Base-by-base conservation (phyloP, 1,140 invertebrate species). In the Ips typographus region DNA sequence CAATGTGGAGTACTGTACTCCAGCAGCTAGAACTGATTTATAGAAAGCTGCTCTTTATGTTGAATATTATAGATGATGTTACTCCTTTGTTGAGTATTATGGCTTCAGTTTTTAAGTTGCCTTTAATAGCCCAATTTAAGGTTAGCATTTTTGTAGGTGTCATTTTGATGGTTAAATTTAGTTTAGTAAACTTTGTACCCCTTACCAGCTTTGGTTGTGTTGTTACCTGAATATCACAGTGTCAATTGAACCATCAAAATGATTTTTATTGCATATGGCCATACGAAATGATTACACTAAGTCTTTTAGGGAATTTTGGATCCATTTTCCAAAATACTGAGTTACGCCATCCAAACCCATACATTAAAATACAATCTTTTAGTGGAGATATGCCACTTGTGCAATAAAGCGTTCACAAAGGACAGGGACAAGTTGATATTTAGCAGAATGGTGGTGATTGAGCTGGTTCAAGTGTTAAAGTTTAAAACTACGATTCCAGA, bases 401-500 rank as follows among this genome's bases (percentile, higher is more conserved):
- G 95, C 78, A 93, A 94, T 76, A 85, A 94, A 74, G 92, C 90
- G 22, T 96, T 98, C 77, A 88, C 86, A 8, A 88, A 91, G 84
- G 98, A 99, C 80, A 84, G 97, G 58, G 98, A 99, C 81, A 98
- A 97, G 81, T 84, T 95, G 73, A 88, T 94, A 57, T 83, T 99
- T 40, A 94, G 94, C 36, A 84, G 96, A 58, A 92, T 94, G 70
- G 88, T 97, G 41, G 91, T 98, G 8, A 95, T 91, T 80, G 97
- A 99, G 83, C 84, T 99, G 60, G 89, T 98, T 40, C 95, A 98
- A 79, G 95, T 94, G 0, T 85, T 99, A 40, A 96, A 98, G 80
- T 98, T 98, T 77, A 98, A 98, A 83, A 90, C 89, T 3, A 90
- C 89, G 6, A 89, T 98, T 72, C 95, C 96, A 0, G 96, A 99